Conservation (phyloP, 2,113 vertebrate species). For the Platanista minor region DNA sequence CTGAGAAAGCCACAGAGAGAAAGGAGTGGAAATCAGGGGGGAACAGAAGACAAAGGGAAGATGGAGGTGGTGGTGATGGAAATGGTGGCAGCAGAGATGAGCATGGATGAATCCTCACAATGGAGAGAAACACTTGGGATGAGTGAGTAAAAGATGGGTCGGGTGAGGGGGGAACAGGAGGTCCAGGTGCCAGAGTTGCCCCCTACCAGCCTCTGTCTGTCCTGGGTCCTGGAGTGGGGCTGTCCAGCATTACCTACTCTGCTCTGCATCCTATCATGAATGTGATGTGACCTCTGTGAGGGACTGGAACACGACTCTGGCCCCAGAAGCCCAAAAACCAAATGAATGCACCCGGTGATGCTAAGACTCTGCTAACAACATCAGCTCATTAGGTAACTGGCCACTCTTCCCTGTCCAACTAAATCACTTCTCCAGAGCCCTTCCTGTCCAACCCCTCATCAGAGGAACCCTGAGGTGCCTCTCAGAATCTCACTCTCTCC, state of each 20-base stretch:
- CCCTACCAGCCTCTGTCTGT: background rate
- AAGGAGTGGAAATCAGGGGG: background rate
- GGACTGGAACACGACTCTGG: background rate
- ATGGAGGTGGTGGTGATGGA: background rate
- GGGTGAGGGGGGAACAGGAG: rapidly evolving
- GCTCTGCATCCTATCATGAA: background rate
- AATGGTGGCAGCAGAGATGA: background rate
- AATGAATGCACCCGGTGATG: slow-evolving; percentile 1
- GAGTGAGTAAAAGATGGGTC: background rate
- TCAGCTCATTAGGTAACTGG: slow-evolving; percentile 71
- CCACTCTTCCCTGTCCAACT: slow-evolving; percentile 60
- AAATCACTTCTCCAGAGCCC: slow-evolving; percentile 72
- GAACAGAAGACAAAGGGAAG: background rate
- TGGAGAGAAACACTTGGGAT: background rate
- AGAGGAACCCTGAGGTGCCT: slow-evolving; percentile 48
- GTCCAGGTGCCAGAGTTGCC: no score
- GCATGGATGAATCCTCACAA: background rate
- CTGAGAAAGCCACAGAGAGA: background rate
- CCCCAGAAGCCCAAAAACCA: background rate
- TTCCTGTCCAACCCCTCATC: slow-evolving; percentile 70
- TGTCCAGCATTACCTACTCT: background rate
- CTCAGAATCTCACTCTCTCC: background rate
- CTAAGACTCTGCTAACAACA: slow-evolving; percentile 46
- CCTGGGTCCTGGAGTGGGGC: background rate
- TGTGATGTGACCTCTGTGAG: background rate